Evolutionary conservation across 2,797 vertebrate species (phyloP), one percentile per base, ranked within the genome.

Genomic region (Tapera naevia): DNA sequence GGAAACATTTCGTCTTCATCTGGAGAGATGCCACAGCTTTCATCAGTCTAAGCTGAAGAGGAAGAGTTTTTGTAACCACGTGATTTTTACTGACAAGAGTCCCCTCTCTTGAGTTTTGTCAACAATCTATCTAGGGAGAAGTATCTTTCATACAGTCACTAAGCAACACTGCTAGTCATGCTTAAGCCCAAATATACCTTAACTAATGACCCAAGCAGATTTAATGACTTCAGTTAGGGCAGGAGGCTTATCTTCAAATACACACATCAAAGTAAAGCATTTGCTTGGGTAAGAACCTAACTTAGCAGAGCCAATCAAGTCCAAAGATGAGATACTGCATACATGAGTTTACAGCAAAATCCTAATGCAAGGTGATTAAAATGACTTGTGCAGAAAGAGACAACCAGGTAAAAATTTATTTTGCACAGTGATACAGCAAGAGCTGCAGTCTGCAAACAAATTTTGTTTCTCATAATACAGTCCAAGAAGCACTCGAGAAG

Each of bases 1-100:
- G 53, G 86, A 93, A 94, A 80, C 51, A 93, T 92, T 95, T 95
- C 88, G 64, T 74, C 78, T 93, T 95, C 71, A 71, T 93, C 91
- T 94, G 92, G 89, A 95, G 70, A 65, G 57, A 79, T 72, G 92
- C 89, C 92, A 94, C 48, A 46, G 46, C 92, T 94, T 95, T 95
- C 93, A 92, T 92, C 92, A 95, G 56, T 73, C 76, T 96, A 84
- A 93, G 65, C 58, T 88, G 81, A 93, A 95, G 37, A 57, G 81
- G 72, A 91, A 92, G 74, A 91, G 54, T 37, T 95, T 95, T 95
- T 89, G 39, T 73, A 91, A 69, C 61, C 60, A 33, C 27, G 43
- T 32, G 53, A 56, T 84, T 96, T 91, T 91, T 87, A 93, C 71
- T 89, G 73, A 62, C 33, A n/a, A 48, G 41, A 94, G 41, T 2